Evolutionary conservation across 1,140 invertebrate species (phyloP).

Genomic region (Zophobas morio): DNA sequence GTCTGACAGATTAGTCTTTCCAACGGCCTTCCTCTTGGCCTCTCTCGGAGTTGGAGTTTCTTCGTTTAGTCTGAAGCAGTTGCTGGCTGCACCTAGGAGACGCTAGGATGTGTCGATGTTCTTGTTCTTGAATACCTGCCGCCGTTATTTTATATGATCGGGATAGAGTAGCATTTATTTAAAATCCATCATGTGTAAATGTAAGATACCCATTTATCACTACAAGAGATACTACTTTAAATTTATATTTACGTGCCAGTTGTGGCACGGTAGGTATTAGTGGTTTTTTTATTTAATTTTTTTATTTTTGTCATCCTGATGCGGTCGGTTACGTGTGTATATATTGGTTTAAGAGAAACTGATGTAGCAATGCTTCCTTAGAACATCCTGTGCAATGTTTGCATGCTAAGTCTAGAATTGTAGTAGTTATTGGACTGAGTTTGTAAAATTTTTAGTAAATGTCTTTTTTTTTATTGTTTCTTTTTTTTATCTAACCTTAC

Average conservation of each 20-base stretch:
- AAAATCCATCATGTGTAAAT: constrained; percentile 45
- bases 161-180: constrained; percentile 15
- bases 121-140: constrained; percentile 14
- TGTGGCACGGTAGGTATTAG: neutral
- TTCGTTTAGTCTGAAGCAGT: constrained; percentile 67
- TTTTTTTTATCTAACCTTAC: too few relatives aligned
- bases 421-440: too few relatives aligned
- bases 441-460: too few relatives aligned
- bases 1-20: constrained; percentile 63
- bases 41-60: constrained; percentile 66
- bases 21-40: constrained; percentile 65
- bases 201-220: constrained; percentile 40
- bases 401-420: too few relatives aligned
- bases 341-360: neutral
- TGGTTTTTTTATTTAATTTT: constrained; percentile 33
- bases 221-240: constrained; percentile 60
- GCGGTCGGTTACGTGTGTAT: neutral
- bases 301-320: constrained; percentile 15
- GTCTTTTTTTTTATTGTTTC: too few relatives aligned
- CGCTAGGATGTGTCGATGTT: constrained; percentile 10
- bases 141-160: constrained; percentile 1
- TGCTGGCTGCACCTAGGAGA: constrained; percentile 47
- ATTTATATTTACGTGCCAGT: constrained; percentile 58
- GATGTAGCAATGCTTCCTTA: neutral
- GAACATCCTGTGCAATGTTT: too few relatives aligned